Conservation (phyloP, 2,888 invertebrate genomes). For the Drosophila differens region DNA sequence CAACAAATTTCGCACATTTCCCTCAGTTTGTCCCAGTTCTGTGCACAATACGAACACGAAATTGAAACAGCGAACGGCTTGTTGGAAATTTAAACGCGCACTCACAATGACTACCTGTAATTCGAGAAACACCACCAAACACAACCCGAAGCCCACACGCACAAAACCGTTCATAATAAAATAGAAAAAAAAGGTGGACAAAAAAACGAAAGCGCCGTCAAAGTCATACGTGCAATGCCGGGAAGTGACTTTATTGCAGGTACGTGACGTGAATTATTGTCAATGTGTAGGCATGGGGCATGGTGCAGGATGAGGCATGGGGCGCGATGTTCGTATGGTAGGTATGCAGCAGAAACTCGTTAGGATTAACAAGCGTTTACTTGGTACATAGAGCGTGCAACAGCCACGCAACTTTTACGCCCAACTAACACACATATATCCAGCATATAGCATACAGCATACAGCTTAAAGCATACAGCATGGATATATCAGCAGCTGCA, state of each 20-base stretch:
- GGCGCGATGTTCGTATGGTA: background rate
- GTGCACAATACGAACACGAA: constrained; percentile 46
- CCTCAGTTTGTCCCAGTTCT: constrained; percentile 44
- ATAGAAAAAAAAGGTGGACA: constrained; percentile 37
- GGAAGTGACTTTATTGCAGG: constrained; percentile 80
- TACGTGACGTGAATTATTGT: constrained; percentile 82
- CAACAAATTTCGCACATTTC: constrained; percentile 7
- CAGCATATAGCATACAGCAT: background rate
- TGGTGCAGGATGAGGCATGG: background rate
- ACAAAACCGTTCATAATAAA: constrained; percentile 79
- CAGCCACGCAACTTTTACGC: constrained; percentile 56
- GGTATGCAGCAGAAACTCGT: constrained; percentile 69
- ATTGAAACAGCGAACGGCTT: constrained; percentile 58
- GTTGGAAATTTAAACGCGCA: constrained; percentile 57
- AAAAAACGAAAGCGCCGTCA: constrained; percentile 63
- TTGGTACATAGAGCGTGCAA: constrained; percentile 71
- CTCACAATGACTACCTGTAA: constrained; percentile 63
- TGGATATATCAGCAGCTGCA: constrained; percentile 67
- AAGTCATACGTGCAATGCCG: constrained; percentile 81
- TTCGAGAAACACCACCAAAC: constrained; percentile 29
- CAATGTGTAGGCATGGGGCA: constrained; percentile 47
- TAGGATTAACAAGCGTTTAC: constrained; percentile 82
- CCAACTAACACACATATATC: constrained; percentile 6
- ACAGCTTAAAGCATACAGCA: background rate
- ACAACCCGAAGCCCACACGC: constrained; percentile 47